A percentile compares a stretch with the other conserved stretches of the same genome.
These are phyloP conservation scores for Venusia cambrica DNA, from an alignment of 2,888 invertebrate genomes.

Conservation along the genomic window DNA sequence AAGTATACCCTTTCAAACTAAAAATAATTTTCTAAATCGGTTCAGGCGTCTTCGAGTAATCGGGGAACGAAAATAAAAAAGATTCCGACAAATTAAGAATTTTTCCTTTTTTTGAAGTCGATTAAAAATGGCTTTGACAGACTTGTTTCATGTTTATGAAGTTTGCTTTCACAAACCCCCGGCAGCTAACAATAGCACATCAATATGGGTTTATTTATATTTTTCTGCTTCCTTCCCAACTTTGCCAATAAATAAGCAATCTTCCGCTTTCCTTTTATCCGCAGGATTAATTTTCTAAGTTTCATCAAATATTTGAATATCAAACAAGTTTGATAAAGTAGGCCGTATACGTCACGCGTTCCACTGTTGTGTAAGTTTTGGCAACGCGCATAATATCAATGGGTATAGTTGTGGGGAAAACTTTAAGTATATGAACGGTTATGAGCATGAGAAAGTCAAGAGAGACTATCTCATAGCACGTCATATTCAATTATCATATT, in stretches of 20 bases:
- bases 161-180: no score
- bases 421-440: background rate
- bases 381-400: conserved; percentile 9
- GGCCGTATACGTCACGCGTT: conserved; percentile 18
- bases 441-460: background rate
- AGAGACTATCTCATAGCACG: no score
- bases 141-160: no score
- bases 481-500: no score
- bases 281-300: conserved; percentile 22
- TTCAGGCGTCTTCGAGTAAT: no score
- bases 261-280: conserved; percentile 27
- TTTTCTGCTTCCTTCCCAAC: conserved; percentile 39
- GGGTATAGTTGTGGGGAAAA: conserved; percentile 1
- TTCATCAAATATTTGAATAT: conserved; percentile 20
- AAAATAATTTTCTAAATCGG: no score
- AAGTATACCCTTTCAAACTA: no score
- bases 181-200: conserved; percentile 35
- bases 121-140: no score
- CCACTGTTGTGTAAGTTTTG: conserved; percentile 18
- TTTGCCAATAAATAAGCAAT: conserved; percentile 30
- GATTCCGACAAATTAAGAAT: no score
- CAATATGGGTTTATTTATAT: conserved; percentile 35
- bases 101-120: no score
- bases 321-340: conserved; percentile 23
- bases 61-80: no score